phyloP scores from a whole-genome alignment of 2,797 vertebrate species.

The Diglossa cyanea region DNA sequence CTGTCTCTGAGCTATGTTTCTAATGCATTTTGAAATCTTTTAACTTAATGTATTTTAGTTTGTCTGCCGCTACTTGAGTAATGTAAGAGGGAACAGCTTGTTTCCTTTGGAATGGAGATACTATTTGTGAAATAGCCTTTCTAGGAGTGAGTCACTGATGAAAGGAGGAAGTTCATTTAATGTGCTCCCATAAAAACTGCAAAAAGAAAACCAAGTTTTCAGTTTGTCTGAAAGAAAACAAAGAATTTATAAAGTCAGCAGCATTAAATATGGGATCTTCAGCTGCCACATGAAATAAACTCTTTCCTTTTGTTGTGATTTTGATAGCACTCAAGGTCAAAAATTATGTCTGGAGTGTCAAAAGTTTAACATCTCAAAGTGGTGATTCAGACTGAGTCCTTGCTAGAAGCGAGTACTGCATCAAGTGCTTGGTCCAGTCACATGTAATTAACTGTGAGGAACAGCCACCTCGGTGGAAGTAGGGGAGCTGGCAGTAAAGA shows the following conservation, averaged over 20 bases:
- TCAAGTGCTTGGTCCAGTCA: not conserved
- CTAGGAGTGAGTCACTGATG: constrained; percentile 27
- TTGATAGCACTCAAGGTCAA: not conserved
- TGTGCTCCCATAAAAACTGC: not conserved
- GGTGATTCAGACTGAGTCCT: not conserved
- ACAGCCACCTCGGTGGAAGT: not conserved
- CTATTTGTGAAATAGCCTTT: constrained; percentile 33
- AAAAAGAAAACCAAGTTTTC: not conserved
- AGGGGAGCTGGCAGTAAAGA: not conserved
- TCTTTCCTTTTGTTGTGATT: not conserved
- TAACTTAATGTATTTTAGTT: constrained; percentile 12
- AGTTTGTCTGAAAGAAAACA: not conserved
- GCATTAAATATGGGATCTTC: not conserved
- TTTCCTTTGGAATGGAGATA: constrained; percentile 2
- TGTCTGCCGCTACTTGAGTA: constrained; percentile 28
- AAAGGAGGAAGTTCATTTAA: constrained; percentile 14
- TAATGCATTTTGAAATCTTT: constrained; percentile 41
- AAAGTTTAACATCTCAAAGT: not conserved
- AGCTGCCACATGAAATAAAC: not conserved
- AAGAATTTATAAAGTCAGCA: not conserved
- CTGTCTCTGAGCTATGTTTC: not conserved
- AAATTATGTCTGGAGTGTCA: not conserved
- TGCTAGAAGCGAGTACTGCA: not conserved
- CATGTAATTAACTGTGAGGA: not conserved
- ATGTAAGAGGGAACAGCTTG: constrained; percentile 32